Base-by-base conservation (phyloP, 2,797 vertebrate genomes). In the Oreortyx pictus region DNA sequence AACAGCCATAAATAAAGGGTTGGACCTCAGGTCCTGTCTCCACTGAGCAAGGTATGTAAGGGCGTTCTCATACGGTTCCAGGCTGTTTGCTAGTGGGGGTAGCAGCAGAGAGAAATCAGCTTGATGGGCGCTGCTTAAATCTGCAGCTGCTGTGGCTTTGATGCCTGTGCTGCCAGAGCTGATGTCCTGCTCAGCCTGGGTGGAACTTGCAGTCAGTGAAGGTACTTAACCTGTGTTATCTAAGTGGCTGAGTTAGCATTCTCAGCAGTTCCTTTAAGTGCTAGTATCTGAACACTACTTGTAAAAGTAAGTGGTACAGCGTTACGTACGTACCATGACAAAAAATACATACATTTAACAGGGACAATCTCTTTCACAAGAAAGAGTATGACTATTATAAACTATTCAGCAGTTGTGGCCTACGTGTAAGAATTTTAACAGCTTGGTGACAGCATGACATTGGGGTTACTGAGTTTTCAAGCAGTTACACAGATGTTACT, bases 391-490 rank as follows among this genome's bases (percentile, higher is more conserved):
- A 67, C 8, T 87, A 29, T 27, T 47, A n/a, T 52, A 59, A 79
- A 78, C 85, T 37, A 77, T 25, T 73, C 14, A 79, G 1, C 85
- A 31, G 37, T 70, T 71, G 29, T 89, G 89, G 86, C 73, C 79
- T 77, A 1, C 25, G 3, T 86, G 75, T 80, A 92, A 86, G 68
- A 86, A 73, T 13, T 49, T 67, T 49, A 74, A 14, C 82, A 85
- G 46, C 37, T 92, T 86, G 49, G 27, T 91, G 54, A 52, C 94
- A 78, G 79, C 22, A 50, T 91, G 65, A 84, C 92, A 82, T 92
- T 43, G 72, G 47, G 73, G 52, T 79, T 86, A 79, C 50, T 73
- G 57, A n/a, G 75, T 96, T 94, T 92, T 95, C 82, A 92, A 76
- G 57, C 60, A 89, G 67, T 96, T 88, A 57, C 64, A 49, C 19